Base-by-base conservation (phyloP, 2,113 vertebrate species). In the Oostethus manadensis region DNA sequence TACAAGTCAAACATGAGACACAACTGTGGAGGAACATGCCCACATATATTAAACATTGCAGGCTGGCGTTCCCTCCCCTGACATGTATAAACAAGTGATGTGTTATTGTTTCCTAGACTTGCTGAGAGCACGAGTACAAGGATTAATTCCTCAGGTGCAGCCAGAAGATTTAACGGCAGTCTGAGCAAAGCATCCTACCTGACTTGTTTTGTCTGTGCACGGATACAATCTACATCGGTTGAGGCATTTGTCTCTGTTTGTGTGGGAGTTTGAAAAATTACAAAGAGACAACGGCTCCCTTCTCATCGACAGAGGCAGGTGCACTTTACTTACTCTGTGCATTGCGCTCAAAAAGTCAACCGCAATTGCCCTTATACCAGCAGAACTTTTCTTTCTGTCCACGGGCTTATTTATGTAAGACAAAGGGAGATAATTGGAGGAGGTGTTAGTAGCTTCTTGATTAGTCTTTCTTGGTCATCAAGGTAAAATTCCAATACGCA, bases 231-330 rank as follows among this genome's bases (percentile, higher is more conserved):
- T 58, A 45, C 57, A 66, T 29, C 3, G 45, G 46, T 38, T 44
- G 56, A 68, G 70, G 66, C 58, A 61, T 68, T 58, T 56, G 62
- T 62, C 58, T 54, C 35, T 42, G 68, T 59, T 35, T 70, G 81
- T 53, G 79, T 80, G 66, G 78, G 74, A 21, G 76, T 73, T 68
- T 48, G 67, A 67, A 69, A 58, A 76, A 68, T 61, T 65, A 75
- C 70, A 79, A 74, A 71, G 62, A 79, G 63, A 80, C 79, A 82
- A 84, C 68, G 70, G 60, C 74, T 72, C 22, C 48, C 68, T 81
- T 80, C 73, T 68, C 42, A 14, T 29, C 56, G 21, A 3, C 42
- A 22, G 48, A 69, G 63, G 71, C 80, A 82, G 82, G 84, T 84
- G 73, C 64, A 69, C 40, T 79, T 66, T 64, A 51, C 10, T 51